Conservation (phyloP, 2,113 vertebrate genomes). For the Chamaea fasciata region DNA sequence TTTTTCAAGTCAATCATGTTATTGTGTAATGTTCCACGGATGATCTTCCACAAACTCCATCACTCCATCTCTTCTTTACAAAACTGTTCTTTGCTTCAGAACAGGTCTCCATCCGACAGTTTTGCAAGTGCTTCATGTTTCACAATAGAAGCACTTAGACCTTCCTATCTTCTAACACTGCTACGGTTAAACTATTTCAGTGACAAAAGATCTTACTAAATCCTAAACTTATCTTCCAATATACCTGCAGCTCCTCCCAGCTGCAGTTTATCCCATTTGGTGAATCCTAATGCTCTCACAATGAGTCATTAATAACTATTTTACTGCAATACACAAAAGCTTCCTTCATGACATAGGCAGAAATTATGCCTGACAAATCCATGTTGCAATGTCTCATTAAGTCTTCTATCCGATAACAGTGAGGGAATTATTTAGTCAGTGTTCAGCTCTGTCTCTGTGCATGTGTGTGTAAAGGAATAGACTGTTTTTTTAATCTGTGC, state of each 20-base stretch:
- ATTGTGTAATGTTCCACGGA: background rate
- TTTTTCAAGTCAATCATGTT: background rate
- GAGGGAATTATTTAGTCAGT: background rate
- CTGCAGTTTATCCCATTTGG: background rate
- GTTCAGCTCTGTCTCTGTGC: background rate
- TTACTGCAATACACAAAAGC: background rate
- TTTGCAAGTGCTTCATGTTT: background rate
- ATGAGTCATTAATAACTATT: conserved; percentile 18
- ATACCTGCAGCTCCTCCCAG: background rate
- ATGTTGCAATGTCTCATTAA: background rate
- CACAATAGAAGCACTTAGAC: background rate
- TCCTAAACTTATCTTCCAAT: background rate
- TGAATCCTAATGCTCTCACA: background rate
- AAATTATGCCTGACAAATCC: conserved; percentile 7
- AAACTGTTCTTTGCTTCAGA: background rate
- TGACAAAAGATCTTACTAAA: background rate
- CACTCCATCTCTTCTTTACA: background rate
- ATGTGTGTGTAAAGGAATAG: background rate
- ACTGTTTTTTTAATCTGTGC: background rate
- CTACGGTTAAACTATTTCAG: background rate
- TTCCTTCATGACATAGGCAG: background rate
- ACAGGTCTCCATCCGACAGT: background rate
- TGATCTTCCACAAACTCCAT: background rate
- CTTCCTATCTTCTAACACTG: background rate
- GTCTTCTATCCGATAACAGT: background rate